Evolutionary conservation across 2,888 invertebrate species (phyloP).

Genomic region (Lasius platythorax): DNA sequence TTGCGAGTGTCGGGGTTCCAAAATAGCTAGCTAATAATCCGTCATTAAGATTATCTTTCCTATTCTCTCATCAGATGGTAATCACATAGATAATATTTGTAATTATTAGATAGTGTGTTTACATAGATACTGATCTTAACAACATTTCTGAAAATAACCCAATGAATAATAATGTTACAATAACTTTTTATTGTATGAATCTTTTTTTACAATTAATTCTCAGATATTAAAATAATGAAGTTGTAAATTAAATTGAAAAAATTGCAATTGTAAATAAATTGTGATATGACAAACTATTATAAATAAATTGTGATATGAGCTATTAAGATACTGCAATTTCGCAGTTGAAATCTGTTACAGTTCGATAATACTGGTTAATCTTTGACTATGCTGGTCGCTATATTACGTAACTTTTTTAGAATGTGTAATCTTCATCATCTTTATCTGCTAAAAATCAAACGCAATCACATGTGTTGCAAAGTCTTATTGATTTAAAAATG

Average conservation of each 20-base stretch:
- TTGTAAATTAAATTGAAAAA: background rate
- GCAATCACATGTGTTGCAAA: background rate
- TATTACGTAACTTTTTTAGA: background rate
- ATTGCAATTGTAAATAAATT: background rate
- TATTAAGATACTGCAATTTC: background rate
- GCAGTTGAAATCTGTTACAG: background rate
- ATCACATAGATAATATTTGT: background rate
- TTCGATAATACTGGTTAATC: background rate
- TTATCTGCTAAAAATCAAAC: background rate
- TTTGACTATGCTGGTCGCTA: background rate
- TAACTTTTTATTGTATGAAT: slow-evolving; percentile 22
- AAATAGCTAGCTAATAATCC: background rate
- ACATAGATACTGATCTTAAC: background rate
- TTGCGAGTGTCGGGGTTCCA: background rate
- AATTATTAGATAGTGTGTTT: background rate
- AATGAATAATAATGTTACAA: background rate
- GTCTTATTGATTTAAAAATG: background rate
- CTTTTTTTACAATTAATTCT: slow-evolving; percentile 19
- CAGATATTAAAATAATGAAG: background rate
- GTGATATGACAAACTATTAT: background rate
- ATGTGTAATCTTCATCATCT: background rate
- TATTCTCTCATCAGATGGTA: background rate
- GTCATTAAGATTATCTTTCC: slow-evolving; percentile 5
- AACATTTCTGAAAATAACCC: background rate
- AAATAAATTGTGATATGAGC: background rate